Conservation (phyloP, 2,797 vertebrate genomes). For the Glossophaga mutica region DNA sequence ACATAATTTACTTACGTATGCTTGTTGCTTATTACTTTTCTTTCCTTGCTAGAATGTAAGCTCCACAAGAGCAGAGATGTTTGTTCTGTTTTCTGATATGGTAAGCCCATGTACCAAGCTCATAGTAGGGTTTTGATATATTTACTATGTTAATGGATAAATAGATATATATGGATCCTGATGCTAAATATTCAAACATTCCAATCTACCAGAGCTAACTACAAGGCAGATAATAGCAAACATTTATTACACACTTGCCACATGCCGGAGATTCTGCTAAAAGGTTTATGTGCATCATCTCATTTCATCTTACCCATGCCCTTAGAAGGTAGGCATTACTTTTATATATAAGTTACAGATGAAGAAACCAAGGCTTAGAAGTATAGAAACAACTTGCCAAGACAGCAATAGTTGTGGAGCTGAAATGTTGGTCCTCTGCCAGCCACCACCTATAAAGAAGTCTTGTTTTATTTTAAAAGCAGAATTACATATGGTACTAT, state of each 20-base stretch:
- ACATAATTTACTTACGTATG: neutral
- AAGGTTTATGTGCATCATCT: neutral
- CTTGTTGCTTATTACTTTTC: neutral
- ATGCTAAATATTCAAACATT: neutral
- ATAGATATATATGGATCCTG: neutral
- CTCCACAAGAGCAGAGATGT: neutral
- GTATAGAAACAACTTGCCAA: neutral
- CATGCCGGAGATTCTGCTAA: neutral
- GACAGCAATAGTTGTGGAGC: neutral
- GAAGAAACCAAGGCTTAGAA: neutral
- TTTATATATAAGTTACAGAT: neutral
- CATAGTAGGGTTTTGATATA: neutral
- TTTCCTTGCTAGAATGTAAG: neutral
- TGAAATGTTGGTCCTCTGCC: neutral
- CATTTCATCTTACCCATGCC: neutral
- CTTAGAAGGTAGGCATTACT: neutral
- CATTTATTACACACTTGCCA: neutral
- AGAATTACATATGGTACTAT: neutral
- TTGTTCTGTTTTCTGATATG: neutral
- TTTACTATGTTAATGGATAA: neutral
- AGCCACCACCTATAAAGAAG: neutral
- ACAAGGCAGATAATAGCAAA: neutral
- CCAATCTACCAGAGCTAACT: neutral
- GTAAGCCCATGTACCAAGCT: neutral
- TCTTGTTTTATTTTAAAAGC: constrained; percentile 21